Evolutionary conservation across 2,113 vertebrate genomes (phyloP).

Genomic region (Rhinolophus sinicus): DNA sequence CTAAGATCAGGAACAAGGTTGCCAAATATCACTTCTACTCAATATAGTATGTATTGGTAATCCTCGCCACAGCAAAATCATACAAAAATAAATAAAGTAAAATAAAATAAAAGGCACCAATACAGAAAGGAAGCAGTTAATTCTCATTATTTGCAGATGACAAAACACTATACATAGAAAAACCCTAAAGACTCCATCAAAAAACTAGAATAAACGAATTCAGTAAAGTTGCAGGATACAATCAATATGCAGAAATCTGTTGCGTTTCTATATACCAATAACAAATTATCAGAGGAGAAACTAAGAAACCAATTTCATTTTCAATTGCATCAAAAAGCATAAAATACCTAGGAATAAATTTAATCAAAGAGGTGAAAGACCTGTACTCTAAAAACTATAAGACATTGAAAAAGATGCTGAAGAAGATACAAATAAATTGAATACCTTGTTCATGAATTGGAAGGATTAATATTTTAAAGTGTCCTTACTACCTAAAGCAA

Average conservation of each 20-base stretch:
- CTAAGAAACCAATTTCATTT: neutral
- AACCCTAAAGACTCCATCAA: too few relatives aligned
- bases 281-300: neutral
- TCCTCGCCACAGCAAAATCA: too few relatives aligned
- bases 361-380: neutral
- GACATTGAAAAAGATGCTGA: neutral
- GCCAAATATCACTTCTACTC: too few relatives aligned
- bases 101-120: neutral
- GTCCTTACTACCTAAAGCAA: neutral
- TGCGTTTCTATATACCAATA: neutral
- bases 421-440: neutral
- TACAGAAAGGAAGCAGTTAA: neutral
- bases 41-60: too few relatives aligned
- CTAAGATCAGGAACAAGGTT: too few relatives aligned
- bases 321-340: too few relatives aligned
- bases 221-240: neutral
- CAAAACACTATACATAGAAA: too few relatives aligned
- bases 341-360: too few relatives aligned
- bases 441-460: neutral
- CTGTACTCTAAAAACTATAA: neutral
- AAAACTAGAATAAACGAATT: too few relatives aligned
- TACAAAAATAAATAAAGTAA: too few relatives aligned
- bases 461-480: neutral
- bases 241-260: neutral
- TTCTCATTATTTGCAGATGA: neutral